Evolutionary conservation across 2,888 invertebrate genomes (phyloP).

Genomic region (Leptura quadrifasciata): DNA sequence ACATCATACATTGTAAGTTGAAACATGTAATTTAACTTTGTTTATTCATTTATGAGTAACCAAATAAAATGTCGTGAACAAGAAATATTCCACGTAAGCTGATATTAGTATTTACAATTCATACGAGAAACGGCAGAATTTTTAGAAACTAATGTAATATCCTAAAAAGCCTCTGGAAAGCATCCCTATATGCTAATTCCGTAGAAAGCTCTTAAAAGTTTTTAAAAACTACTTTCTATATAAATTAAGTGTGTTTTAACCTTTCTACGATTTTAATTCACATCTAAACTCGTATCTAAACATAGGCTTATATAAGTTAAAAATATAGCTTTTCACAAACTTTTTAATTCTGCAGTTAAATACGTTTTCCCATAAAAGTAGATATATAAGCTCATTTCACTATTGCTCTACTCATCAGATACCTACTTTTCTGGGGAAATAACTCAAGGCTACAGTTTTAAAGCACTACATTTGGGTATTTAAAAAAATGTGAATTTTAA

Average conservation of each 20-base stretch:
- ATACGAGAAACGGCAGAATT: not conserved
- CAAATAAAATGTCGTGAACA: not conserved
- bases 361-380: too few species aligned
- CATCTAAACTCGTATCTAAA: not conserved
- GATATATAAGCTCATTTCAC: too few species aligned
- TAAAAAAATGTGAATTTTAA: too few species aligned
- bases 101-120: not conserved
- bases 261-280: not conserved
- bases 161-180: constrained; percentile 1
- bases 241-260: not conserved
- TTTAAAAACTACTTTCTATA: constrained; percentile 2
- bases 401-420: too few species aligned
- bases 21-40: too few species aligned
- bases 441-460: too few species aligned
- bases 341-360: too few species aligned
- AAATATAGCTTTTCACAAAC: too few species aligned
- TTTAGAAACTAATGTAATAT: constrained; percentile 7
- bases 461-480: too few species aligned
- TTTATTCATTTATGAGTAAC: too few species aligned
- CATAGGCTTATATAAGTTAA: not conserved
- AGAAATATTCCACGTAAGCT: not conserved
- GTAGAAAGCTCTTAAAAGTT: constrained; percentile 7
- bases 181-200: constrained; percentile 1
- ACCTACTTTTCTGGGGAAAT: too few species aligned
- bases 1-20: too few species aligned